A percentile compares a stretch with the other conserved stretches of the same genome.
Evolutionary conservation across 2,888 invertebrate species (phyloP).

Genomic region (Boloria selene): DNA sequence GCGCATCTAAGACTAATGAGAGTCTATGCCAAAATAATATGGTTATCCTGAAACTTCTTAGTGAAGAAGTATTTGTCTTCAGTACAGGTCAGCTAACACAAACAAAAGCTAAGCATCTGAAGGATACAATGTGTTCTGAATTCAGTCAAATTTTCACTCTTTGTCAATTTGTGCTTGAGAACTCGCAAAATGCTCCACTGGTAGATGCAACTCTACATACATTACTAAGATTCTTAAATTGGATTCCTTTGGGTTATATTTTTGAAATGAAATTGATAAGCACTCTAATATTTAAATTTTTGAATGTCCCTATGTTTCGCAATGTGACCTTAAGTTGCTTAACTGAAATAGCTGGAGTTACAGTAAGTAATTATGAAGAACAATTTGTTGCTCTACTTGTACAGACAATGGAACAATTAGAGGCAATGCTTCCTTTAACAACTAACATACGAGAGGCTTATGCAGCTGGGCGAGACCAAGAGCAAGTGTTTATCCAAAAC

Average conservation of each 20-base stretch:
- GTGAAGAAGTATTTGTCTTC: slow-evolving; percentile 99
- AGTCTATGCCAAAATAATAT: slow-evolving; percentile 99
- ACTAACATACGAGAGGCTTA: slow-evolving; percentile 98
- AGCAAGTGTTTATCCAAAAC: slow-evolving; percentile 99
- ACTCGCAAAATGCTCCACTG: slow-evolving; percentile 97
- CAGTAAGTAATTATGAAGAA: slow-evolving; percentile 94
- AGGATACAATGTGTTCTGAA: slow-evolving; percentile 99
- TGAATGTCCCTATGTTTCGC: slow-evolving; percentile 98
- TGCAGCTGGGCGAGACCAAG: slow-evolving; percentile 95
- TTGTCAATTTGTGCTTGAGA: slow-evolving; percentile 98
- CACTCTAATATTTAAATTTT: slow-evolving; percentile 97
- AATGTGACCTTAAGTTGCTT: slow-evolving; percentile 99
- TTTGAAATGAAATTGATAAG: slow-evolving; percentile 99
- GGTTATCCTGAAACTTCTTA: slow-evolving; percentile 97
- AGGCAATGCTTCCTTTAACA: slow-evolving; percentile 93
- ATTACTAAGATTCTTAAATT: slow-evolving; percentile 96
- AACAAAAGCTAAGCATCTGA: slow-evolving; percentile 99
- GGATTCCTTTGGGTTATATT: slow-evolving; percentile 99
- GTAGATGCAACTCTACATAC: slow-evolving; percentile 98
- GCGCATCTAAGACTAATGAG: slow-evolving; percentile 99
- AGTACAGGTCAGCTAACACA: slow-evolving; percentile 99
- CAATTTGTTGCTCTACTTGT: slow-evolving; percentile 95
- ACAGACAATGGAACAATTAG: slow-evolving; percentile 95
- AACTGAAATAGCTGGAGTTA: slow-evolving; percentile 98
- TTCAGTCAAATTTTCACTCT: slow-evolving; percentile 99